Evolutionary conservation across 1,140 invertebrate species (phyloP), one percentile per base, ranked within the genome.

Genomic region (Drosophila pandora): DNA sequence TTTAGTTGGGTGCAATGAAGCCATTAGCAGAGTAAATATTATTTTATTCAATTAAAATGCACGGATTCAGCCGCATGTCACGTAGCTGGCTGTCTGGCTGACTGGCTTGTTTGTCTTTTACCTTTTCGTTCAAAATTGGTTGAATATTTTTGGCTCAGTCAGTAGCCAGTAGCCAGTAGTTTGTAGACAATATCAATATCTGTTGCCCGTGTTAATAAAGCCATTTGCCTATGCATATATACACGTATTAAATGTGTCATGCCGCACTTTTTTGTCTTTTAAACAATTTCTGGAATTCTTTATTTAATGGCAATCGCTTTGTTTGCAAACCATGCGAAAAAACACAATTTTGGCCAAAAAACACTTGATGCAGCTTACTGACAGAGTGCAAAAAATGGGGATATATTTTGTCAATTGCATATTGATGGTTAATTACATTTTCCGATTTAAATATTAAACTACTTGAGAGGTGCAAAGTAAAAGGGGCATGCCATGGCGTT

Each of bases 1-100:
- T 43, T 53, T 64, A 64, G 54, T 49, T 34, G 54, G 73, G 25
- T 74, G 41, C 76, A 85, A 87, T 81, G 70, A 73, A 88, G 84
- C 83, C 79, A 88, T 88, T 88, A 88, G 83, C 84, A 48, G 60
- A 58, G 72, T 65, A 88, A 88, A 88, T 88, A 88, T 88, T 88
- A 89, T 88, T 88, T 83, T 83, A 89, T 79, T 74, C 81, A 88
- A 88, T 88, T 88, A 74, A 89, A 79, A 88, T 88, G 71, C 76
- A 72, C 28, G 67, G 77, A 80, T 72, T 85, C 84, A 32, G 59
- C 77, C 32, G 60, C 67, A 76, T 53, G 56, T 76, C 81, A 84
- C 81, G 73, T 80, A 78, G 57, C 28, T 28, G 57, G 47, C 47
- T 12, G 13, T 2, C 22, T 61, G 25, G 47, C 34, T 61, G 25